Base-by-base conservation (phyloP, 2,888 invertebrate genomes). In the Axea sp. region DNA sequence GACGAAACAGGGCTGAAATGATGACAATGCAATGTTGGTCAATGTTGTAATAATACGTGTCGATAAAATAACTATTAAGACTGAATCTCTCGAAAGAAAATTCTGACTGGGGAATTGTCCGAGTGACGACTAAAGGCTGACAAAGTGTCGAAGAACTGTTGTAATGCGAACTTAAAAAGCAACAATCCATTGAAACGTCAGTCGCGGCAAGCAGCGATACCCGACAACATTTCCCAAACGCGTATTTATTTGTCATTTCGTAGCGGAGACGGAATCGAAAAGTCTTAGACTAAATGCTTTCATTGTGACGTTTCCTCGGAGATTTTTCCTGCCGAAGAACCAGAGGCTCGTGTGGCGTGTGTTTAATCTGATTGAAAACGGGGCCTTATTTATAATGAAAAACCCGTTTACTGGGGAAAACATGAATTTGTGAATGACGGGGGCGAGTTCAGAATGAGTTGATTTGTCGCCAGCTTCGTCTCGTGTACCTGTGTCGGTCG, bases 391-490 rank as follows among this genome's bases (percentile, higher is more conserved):
- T 84, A 80, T 79, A 78, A 76, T 77, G 71, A 77, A 76, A 28
- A 78, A 79, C 80, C 81, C 82, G 80, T 84, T 83, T 81, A 82
- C 78, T 69, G 79, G 78, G 72, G 80, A 85, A 85, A 85, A 84
- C 83, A 84, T 78, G 80, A 75, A 67, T 59, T 28, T 8, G 69
- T 81, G 73, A 84, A 83, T 81, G 83, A 79, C 75, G 41, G 17
- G 47, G 41, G 28, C 9, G 43, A 59, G 24, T 8, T 5, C 14
- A 81, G 81, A 83, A 83, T 84, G 80, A 77, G 81, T 80, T 83
- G 83, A 84, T 85, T 85, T 84, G 84, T 85, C 83, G 81, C 51
- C 45, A 15, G 43, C 24, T 45, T 9, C 9, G 24, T 45, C 37
- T 7, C 12, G 19, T 30, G 65, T 73, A 73, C 71, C 71, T 62